Conservation (phyloP, 2,888 invertebrate genomes). For the Rhagonycha fulva region DNA sequence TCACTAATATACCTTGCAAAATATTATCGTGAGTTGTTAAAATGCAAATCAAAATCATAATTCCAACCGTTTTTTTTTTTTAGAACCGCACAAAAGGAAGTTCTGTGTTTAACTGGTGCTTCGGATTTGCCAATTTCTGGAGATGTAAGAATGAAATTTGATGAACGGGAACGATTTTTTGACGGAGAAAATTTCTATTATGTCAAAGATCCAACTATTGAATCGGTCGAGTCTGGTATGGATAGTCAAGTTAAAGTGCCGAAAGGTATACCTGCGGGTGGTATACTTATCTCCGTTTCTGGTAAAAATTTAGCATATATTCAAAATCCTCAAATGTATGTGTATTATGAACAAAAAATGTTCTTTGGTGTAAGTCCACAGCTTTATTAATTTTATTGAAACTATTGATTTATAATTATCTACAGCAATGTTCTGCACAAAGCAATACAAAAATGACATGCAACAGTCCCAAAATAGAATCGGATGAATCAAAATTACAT, state of each 20-base stretch:
- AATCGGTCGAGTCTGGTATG: slow-evolving; percentile 81
- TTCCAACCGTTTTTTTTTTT: slow-evolving; percentile 24
- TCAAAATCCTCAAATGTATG: slow-evolving; percentile 92
- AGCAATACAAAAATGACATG: slow-evolving; percentile 84
- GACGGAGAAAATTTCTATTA: slow-evolving; percentile 84
- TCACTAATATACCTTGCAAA: slow-evolving; percentile 83
- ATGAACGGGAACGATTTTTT: slow-evolving; percentile 77
- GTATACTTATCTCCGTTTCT: slow-evolving; percentile 86
- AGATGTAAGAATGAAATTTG: slow-evolving; percentile 84
- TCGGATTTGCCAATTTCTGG: slow-evolving; percentile 71
- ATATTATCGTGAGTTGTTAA: slow-evolving; percentile 63
- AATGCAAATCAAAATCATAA: not conserved
- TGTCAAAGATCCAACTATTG: slow-evolving; percentile 87
- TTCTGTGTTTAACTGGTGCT: slow-evolving; percentile 81
- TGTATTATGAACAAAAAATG: slow-evolving; percentile 82
- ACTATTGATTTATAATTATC: not conserved
- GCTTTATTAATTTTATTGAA: not conserved
- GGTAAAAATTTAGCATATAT: slow-evolving; percentile 89
- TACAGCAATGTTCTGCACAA: slow-evolving; percentile 59
- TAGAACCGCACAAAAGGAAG: slow-evolving; percentile 77
- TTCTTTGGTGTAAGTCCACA: slow-evolving; percentile 68
- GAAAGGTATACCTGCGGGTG: slow-evolving; percentile 90
- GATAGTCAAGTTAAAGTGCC: slow-evolving; percentile 77
- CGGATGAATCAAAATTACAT: slow-evolving; percentile 69
- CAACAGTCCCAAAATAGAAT: slow-evolving; percentile 82